Conservation (phyloP, 2,888 invertebrate species). For the Limenitis arthemis region DNA sequence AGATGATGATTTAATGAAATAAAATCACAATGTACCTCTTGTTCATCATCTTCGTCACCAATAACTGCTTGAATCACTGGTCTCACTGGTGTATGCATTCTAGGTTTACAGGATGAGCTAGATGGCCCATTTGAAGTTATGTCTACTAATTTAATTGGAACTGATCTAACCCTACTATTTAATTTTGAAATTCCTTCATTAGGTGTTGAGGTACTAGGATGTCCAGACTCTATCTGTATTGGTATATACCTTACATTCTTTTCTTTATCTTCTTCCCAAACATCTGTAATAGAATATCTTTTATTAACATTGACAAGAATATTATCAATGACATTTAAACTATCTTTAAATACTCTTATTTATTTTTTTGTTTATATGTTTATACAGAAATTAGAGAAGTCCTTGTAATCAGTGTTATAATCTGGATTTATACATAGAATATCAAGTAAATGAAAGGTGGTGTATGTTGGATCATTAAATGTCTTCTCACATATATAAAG, state of each 20-base stretch:
- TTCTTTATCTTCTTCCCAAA: constrained; percentile 31
- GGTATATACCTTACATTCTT: constrained; percentile 56
- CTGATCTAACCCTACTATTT: constrained; percentile 32
- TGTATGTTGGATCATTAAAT: too few relatives aligned
- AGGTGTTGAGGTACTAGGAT: constrained; percentile 64
- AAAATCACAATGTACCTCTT: constrained; percentile 35
- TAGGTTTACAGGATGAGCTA: constrained; percentile 43
- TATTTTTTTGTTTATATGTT: too few relatives aligned
- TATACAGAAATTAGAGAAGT: too few relatives aligned
- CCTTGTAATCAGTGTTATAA: too few relatives aligned
- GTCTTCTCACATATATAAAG: too few relatives aligned
- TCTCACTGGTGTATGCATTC: constrained; percentile 44
- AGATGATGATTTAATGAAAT: too few relatives aligned
- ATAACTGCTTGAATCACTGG: constrained; percentile 44
- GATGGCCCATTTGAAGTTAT: constrained; percentile 38
- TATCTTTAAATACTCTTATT: too few relatives aligned
- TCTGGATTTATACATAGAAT: too few relatives aligned
- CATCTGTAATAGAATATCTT: constrained; percentile 15
- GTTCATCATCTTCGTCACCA: constrained; percentile 50
- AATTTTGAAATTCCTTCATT: constrained; percentile 34
- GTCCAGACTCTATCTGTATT: constrained; percentile 48
- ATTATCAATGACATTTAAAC: too few relatives aligned
- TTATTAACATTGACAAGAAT: too few relatives aligned
- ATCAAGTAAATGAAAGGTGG: too few relatives aligned
- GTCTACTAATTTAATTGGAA: constrained; percentile 45